Evolutionary conservation across 2,888 invertebrate genomes (phyloP).

Genomic region (Apotomis betuletana): DNA sequence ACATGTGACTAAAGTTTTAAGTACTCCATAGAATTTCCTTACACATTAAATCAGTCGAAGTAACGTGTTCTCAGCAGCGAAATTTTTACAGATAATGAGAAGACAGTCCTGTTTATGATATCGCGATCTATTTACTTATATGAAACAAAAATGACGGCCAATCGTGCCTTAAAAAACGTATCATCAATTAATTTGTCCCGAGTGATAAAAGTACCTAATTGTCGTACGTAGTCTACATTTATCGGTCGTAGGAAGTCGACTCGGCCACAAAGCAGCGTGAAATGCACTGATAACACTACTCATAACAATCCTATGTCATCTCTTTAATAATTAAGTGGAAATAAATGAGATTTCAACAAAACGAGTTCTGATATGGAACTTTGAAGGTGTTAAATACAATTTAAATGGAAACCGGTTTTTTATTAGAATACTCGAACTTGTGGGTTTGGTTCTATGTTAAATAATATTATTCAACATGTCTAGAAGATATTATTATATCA

Average conservation of each 20-base stretch:
- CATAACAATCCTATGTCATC: background rate
- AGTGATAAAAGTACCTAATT: background rate
- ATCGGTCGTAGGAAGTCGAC: slow-evolving; percentile 8
- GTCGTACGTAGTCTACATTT: background rate
- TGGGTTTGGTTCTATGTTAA: background rate
- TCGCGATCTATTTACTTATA: background rate
- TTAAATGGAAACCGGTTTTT: slow-evolving; percentile 9
- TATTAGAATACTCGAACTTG: background rate
- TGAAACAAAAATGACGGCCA: background rate
- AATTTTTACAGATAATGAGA: no score
- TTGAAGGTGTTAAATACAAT: slow-evolving; percentile 10
- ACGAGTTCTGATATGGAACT: background rate
- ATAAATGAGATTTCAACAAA: background rate
- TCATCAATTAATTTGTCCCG: background rate
- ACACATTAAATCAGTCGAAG: no score
- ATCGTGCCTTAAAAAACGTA: background rate
- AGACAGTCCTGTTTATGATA: background rate
- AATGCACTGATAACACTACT: slow-evolving; percentile 26
- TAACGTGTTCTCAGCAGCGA: no score
- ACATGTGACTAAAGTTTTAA: no score
- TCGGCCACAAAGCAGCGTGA: slow-evolving; percentile 5
- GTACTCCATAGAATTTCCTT: no score
- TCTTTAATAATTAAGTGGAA: background rate
- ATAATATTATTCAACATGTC: background rate
- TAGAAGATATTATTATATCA: background rate